These are phyloP conservation scores for Arizona elegans DNA, from an alignment of 2,113 vertebrate genomes.

Conservation along the genomic window DNA sequence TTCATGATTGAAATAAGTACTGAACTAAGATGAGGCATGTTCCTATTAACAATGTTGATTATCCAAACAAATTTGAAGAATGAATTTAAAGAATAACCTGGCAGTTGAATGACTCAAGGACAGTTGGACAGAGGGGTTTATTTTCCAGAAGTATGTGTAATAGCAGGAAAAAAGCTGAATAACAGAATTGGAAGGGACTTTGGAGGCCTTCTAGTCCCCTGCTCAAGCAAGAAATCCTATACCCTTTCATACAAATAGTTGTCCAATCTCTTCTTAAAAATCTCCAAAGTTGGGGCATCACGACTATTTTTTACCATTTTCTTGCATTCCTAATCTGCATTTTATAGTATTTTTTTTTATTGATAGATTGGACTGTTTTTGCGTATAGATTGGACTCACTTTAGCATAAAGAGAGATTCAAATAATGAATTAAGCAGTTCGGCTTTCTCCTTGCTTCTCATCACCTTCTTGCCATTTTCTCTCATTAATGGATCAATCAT, in stretches of 20 bases:
- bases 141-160: not conserved
- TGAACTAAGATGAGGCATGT: not conserved
- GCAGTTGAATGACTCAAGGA: not conserved
- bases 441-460: not conserved
- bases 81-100: not conserved
- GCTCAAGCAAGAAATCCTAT: too few species aligned
- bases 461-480: not conserved
- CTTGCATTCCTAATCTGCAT: not conserved
- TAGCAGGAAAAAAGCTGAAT: not conserved
- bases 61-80: not conserved
- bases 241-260: too few species aligned
- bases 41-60: not conserved
- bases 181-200: too few species aligned
- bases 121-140: not conserved
- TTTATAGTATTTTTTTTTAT: too few species aligned
- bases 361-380: not conserved
- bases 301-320: not conserved
- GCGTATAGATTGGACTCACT: not conserved
- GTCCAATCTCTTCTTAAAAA: too few species aligned
- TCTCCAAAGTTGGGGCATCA: too few species aligned
- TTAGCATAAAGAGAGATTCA: not conserved
- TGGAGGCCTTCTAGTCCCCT: too few species aligned
- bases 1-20: not conserved
- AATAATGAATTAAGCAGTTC: not conserved
- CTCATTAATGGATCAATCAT: not conserved